These are phyloP conservation scores for Alectura lathami DNA, from an alignment of 2,113 vertebrate genomes.

Conservation along the genomic window DNA sequence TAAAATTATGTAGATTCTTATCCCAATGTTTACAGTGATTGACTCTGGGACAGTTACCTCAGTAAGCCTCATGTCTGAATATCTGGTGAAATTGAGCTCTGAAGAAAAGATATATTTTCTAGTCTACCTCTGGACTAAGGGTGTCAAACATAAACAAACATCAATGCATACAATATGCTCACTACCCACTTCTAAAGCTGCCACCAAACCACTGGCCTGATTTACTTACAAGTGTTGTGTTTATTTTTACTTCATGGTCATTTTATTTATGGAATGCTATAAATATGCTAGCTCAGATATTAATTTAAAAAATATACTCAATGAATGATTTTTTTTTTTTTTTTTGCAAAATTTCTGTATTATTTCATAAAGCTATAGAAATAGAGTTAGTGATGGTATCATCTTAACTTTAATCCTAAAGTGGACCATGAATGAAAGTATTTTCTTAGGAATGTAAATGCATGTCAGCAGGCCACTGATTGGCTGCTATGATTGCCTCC, in stretches of 20 bases:
- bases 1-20: slow-evolving; percentile 26
- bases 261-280: slow-evolving; percentile 65
- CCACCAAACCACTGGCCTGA: slow-evolving; percentile 55
- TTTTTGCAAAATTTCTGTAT: not conserved
- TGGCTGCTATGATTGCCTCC: not conserved
- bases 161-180: slow-evolving; percentile 32
- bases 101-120: slow-evolving; percentile 44
- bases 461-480: not conserved
- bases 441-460: not conserved
- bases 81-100: slow-evolving; percentile 43
- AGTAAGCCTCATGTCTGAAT: slow-evolving; percentile 48
- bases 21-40: not conserved
- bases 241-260: slow-evolving; percentile 64
- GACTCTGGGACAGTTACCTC: slow-evolving; percentile 40
- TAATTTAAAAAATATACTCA: not conserved
- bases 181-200: slow-evolving; percentile 67
- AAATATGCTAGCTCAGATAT: slow-evolving; percentile 31
- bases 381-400: fast-evolving
- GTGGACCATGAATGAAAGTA: not conserved
- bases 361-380: not conserved
- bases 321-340: not conserved
- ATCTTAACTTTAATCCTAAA: not conserved
- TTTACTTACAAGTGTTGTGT: slow-evolving; percentile 41
- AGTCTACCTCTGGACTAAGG: not conserved
- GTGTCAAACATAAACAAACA: slow-evolving; percentile 60